These are phyloP conservation scores for Xenentodon cancila DNA, from an alignment of 2,797 vertebrate genomes.

Conservation along the genomic window DNA sequence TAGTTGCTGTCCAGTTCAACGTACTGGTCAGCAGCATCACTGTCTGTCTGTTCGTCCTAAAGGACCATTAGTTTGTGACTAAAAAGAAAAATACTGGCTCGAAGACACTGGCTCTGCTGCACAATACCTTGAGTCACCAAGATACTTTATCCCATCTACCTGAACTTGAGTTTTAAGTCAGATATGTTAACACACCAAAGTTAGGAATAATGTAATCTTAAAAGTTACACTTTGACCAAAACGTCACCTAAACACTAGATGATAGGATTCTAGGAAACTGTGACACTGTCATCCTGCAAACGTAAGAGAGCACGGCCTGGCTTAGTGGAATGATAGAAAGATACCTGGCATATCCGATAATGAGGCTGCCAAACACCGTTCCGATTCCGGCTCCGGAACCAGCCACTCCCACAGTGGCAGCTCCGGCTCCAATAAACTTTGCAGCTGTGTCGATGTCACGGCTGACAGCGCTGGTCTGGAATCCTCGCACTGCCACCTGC, in stretches of 20 bases:
- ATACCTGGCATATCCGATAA: slow-evolving; percentile 97
- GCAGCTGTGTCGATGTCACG: slow-evolving; percentile 96
- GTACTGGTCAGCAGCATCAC: no score
- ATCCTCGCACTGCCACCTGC: slow-evolving; percentile 79
- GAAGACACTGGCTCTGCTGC: no score
- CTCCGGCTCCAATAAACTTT: slow-evolving; percentile 96
- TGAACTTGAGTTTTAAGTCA: not conserved
- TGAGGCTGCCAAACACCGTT: slow-evolving; percentile 97
- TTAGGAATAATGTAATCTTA: not conserved
- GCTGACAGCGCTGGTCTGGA: slow-evolving; percentile 87
- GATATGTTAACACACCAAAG: not conserved
- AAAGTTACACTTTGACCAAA: not conserved
- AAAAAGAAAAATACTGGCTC: not conserved
- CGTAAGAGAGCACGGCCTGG: not conserved
- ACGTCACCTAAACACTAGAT: no score
- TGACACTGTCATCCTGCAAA: not conserved
- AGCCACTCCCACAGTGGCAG: slow-evolving; percentile 95
- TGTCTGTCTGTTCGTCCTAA: not conserved
- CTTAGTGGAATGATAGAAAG: not conserved
- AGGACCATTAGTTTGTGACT: not conserved
- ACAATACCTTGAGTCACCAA: not conserved
- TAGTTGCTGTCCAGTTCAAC: no score
- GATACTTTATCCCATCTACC: not conserved
- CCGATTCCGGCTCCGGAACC: slow-evolving; percentile 96
- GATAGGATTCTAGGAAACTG: not conserved